phyloP scores from a whole-genome alignment of 2,888 invertebrate genomes.

The Agrochola lychnidis region DNA sequence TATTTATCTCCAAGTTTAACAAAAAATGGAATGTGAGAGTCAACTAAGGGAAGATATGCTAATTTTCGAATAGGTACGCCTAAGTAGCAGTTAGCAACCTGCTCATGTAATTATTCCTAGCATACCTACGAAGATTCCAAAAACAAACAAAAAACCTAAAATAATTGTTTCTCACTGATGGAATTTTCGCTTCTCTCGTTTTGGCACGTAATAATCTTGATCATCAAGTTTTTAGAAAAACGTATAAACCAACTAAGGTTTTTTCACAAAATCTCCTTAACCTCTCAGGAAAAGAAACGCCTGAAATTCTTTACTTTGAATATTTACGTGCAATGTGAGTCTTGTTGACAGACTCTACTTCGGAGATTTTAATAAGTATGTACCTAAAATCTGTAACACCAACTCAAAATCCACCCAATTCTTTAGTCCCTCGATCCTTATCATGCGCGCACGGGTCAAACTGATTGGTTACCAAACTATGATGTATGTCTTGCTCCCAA shows the following conservation, averaged over 20 bases:
- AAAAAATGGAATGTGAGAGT: slow-evolving; percentile 39
- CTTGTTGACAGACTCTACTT: not conserved
- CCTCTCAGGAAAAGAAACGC: not conserved
- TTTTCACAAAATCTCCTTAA: not conserved
- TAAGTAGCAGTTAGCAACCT: slow-evolving; percentile 18
- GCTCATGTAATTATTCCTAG: slow-evolving; percentile 23
- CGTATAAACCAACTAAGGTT: not conserved
- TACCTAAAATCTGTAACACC: not conserved
- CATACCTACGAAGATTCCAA: slow-evolving; percentile 14
- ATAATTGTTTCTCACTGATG: not conserved
- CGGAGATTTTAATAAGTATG: not conserved
- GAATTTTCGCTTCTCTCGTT: not conserved
- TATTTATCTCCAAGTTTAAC: slow-evolving; percentile 32
- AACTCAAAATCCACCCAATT: slow-evolving; percentile 52
- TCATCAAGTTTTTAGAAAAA: not conserved
- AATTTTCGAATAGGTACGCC: slow-evolving; percentile 40
- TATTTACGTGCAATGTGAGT: too few species aligned
- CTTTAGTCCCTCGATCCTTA: slow-evolving; percentile 59
- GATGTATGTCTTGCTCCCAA: slow-evolving; percentile 69
- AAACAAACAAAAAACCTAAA: slow-evolving; percentile 18
- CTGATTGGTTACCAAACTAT: slow-evolving; percentile 67
- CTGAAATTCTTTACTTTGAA: not conserved
- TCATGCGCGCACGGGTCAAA: slow-evolving; percentile 73
- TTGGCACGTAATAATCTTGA: not conserved
- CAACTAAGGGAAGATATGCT: slow-evolving; percentile 44